Evolutionary conservation across 2,113 vertebrate species (phyloP).

Genomic region (Corythornis vintsioides): DNA sequence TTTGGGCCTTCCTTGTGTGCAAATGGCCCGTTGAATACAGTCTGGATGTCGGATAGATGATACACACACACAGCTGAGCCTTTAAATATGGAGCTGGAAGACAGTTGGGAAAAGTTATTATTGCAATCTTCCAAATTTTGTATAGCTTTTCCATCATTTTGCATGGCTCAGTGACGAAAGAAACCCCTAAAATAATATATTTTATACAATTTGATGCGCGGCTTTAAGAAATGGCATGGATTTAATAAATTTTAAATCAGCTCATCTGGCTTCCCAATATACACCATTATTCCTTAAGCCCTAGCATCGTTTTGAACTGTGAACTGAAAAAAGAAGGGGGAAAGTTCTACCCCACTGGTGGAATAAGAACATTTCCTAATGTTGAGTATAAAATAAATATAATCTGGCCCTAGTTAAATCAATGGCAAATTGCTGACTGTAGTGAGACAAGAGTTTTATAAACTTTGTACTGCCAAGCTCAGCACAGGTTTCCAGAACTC

Average conservation of each 20-base stretch:
- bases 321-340: neutral
- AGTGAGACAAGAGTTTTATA: neutral
- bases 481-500: slow-evolving; percentile 4
- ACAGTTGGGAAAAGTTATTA: neutral
- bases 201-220: neutral
- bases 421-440: slow-evolving; percentile 40
- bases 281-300: neutral
- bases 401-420: neutral
- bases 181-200: neutral
- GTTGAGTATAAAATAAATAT: neutral
- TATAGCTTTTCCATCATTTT: neutral
- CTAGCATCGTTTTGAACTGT: neutral
- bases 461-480: slow-evolving; percentile 7
- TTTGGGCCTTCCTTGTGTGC: slow-evolving; percentile 96
- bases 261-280: neutral
- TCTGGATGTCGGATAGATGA: slow-evolving; percentile 95
- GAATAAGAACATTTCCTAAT: neutral
- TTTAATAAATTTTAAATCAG: neutral
- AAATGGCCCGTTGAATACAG: slow-evolving; percentile 97
- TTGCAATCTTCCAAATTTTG: neutral
- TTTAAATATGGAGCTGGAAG: slow-evolving; percentile 92
- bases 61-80: slow-evolving; percentile 98
- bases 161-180: neutral
- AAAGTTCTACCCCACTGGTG: neutral
- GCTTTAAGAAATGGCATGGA: neutral